Evolutionary conservation across 2,113 vertebrate species (phyloP), one percentile per base, ranked within the genome.

Genomic region (Tyrannus savana): DNA sequence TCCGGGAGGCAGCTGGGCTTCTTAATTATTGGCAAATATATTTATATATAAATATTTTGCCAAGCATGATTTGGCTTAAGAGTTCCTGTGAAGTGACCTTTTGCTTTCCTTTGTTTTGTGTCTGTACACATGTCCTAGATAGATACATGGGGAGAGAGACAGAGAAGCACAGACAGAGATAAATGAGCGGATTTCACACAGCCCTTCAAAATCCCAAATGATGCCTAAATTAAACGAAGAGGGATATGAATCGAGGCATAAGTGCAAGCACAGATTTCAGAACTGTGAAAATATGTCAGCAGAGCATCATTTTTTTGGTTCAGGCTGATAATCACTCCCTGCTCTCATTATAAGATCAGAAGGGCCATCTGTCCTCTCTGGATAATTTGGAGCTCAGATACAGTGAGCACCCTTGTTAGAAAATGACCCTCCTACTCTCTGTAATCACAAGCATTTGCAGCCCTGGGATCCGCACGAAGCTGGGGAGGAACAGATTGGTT

Each of bases 21-120:
- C 95, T 94, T 97, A 95, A 95, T 94, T 92, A 95, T 93, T 95
- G 90, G 86, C 92, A 96, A 96, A 95, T 96, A 89, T 95, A 96
- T 97, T 97, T 96, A 95, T 96, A 86, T 91, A 96, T 95, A 97
- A 96, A 97, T 96, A 97, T 97, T 97, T 97, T 96, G 92, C 93
- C 90, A 89, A 94, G 95, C 84, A 47, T 89, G 88, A 92, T 94
- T 93, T 93, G 93, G 86, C 86, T 95, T 81, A 95, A 94, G 81
- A 93, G 80, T 94, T 91, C 88, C 90, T 95, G 95, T 91, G 96
- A 96, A 96, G 76, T 92, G 95, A 96, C 94, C 96, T 97, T 91
- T 95, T 59, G 77, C 86, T 96, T 97, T 77, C 95, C 84, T 96
- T 96, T 96, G 94, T 95, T 95, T 94, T 78, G 72, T 95, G 94